Base-by-base conservation (phyloP, 2,888 invertebrate genomes). In the Sturmia bella region DNA sequence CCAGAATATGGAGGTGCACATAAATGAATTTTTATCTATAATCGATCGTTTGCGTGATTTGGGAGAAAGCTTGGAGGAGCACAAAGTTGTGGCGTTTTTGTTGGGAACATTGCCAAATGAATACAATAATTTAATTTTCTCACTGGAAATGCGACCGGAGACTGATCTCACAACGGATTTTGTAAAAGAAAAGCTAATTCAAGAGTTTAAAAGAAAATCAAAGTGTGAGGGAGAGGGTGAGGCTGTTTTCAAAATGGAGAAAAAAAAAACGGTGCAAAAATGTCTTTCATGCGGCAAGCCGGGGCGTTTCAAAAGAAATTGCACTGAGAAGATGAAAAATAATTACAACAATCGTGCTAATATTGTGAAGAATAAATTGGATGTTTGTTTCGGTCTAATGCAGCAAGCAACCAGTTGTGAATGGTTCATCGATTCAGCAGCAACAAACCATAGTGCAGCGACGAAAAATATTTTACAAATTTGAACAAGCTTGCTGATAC, bases 391-490 rank as follows among this genome's bases (percentile, higher is more conserved):
- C 27, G 48, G 66, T 41, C 37, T 66, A 21, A 39, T 19, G 21
- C 9, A 56, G 13, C 27, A 56, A 21, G 54, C 11, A 37, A 0
- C n/a, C 3, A 37, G 48, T 39, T 19, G 9, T 9, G 78, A 64
- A 17, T 78, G 57, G 78, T 78, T 37, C 17, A 17, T 77, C 12
- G 77, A 77, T 17, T 78, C 78, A 39, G 77, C 70, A n/a, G 78
- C 78, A 1, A 78, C 78, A 12, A 45, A 59, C 27, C 78, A 78
- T 64, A n/a, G 72, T 72, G 64, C 24, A 52, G 57, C 1, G 59
- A 74, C 1, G 68, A 63, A 39, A 27, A 48, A 15, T 69, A 45
- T 63, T 76, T 69, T 54, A 59, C 21, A n/a, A 45, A 59, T 21
- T 52, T 76, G 7, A 48, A 50, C 24, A 17, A 48, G 17, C n/a